Evolutionary conservation across 1,140 invertebrate genomes (phyloP).

Genomic region (Euwallacea fornicatus): DNA sequence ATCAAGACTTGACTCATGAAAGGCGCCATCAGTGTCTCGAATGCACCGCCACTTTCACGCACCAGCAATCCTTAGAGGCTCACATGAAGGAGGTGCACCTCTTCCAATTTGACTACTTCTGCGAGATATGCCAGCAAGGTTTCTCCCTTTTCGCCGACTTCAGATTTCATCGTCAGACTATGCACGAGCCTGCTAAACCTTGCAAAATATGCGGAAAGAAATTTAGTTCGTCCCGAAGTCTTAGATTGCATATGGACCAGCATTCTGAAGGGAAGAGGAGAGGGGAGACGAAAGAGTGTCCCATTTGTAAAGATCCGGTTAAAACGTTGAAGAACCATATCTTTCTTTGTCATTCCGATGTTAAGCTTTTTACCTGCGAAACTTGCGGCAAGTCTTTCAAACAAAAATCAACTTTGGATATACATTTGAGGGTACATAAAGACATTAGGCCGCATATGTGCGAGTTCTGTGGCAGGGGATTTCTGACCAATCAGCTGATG

Average conservation of each 20-base stretch:
- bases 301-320: neutral
- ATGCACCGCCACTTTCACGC: too few species aligned
- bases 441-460: constrained; percentile 42
- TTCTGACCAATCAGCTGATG: constrained; percentile 20
- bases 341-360: constrained; percentile 1
- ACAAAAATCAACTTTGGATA: constrained; percentile 52
- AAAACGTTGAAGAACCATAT: neutral
- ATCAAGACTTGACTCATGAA: too few species aligned
- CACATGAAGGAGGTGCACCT: neutral
- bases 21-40: too few species aligned
- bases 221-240: neutral
- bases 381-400: constrained; percentile 21
- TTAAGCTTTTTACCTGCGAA: constrained; percentile 17
- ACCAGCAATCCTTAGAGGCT: neutral
- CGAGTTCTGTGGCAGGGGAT: neutral
- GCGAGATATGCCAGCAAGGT: constrained; percentile 8
- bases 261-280: neutral
- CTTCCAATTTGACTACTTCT: neutral
- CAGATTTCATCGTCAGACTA: neutral
- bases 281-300: neutral
- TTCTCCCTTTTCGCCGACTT: constrained; percentile 11
- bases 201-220: neutral
- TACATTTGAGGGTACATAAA: constrained; percentile 49
- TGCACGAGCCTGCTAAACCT: neutral
- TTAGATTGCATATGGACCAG: neutral